These are phyloP conservation scores for Mus musculus DNA, from an alignment of 2,113 vertebrate genomes.

Conservation along the genomic window GRCm39 chr2:168450501-168451000, in stretches of 20 bases:
- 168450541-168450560: conserved; percentile 85
- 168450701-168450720: background rate
- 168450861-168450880: background rate
- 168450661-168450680: background rate
- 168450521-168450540: conserved; percentile 85
- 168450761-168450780: background rate
- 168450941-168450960: background rate
- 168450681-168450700: background rate
- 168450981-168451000: background rate
- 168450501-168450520: conserved; percentile 84
- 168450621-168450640: background rate
- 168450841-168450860: background rate
- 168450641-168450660: background rate
- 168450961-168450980: background rate
- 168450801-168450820: background rate
- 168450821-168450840: background rate
- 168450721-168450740: background rate
- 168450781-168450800: background rate
- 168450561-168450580: conserved; percentile 53
- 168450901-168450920: background rate
- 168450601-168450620: background rate
- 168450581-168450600: background rate
- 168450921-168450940: background rate
- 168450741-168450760: background rate
- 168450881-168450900: background rate